Evolutionary conservation across 2,113 vertebrate genomes (phyloP), one percentile per base, ranked within the genome.

Genomic region (Lasiurus cinereus): DNA sequence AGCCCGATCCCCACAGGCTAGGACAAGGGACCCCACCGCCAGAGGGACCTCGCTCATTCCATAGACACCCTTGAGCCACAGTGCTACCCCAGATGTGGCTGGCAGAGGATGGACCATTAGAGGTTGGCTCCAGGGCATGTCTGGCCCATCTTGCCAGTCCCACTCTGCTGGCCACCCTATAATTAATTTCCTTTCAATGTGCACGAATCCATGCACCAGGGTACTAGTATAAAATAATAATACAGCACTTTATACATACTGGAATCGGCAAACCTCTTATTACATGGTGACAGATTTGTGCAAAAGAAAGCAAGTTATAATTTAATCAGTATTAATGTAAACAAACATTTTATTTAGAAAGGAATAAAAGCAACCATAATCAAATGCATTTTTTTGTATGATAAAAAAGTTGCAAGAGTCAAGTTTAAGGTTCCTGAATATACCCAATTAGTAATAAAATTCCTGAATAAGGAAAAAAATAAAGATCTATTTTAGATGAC

Each of bases 261-360:
- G 11, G 15, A 80, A 72, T 69, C 88, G 62, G 59, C 48, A 91
- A 89, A n/a, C 56, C 18, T 93, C 52, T 86, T 73, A 36, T 84
- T 84, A 29, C 74, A 59, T 33, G 15, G 52, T 92, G 88, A 95
- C 83, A 88, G 66, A 95, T 29, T 77, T 77, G 43, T 85, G 77
- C 50, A 88, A 93, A 91, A 93, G 73, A 69, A 97, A 76, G 29
- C 54, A 90, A 85, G 39, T 76, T 94, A 43, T 93, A 87, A 94
- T 94, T 87, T 94, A 91, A 48, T 79, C 67, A 66, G 7, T 69
- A 94, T 56, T 84, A 90, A 83, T 66, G 33, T 77, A 97, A 97
- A 88, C 73, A 96, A 94, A 83, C 39, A 80, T 91, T 79, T 85
- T 88, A 91, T 94, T 91, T 96, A 80, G 29, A 82, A 94, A 76